Evolutionary conservation across 2,888 invertebrate species (phyloP), one percentile per base, ranked within the genome.

Genomic region (Gonocerus acuteangulatus): DNA sequence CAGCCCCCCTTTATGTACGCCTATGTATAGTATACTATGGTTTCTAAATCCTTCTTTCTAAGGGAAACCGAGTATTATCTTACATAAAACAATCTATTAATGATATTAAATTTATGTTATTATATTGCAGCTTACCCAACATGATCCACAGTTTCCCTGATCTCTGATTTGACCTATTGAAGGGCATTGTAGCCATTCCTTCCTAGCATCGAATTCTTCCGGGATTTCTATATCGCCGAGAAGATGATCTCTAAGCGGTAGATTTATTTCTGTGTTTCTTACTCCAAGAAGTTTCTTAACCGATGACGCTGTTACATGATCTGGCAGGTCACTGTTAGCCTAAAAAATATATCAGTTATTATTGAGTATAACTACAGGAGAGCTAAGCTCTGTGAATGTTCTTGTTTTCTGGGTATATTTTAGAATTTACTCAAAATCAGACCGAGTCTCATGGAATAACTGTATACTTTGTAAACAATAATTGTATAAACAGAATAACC

Each of bases 61-160:
- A n/a, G n/a, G n/a, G n/a, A n/a, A n/a, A n/a, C n/a, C n/a, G n/a
- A n/a, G n/a, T n/a, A n/a, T n/a, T n/a, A n/a, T n/a, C n/a, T n/a
- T n/a, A n/a, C n/a, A n/a, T n/a, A n/a, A n/a, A n/a, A n/a, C n/a
- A n/a, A n/a, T n/a, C n/a, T n/a, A n/a, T n/a, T n/a, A n/a, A n/a
- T n/a, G n/a, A n/a, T n/a, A n/a, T n/a, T n/a, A n/a, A n/a, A n/a
- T n/a, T n/a, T n/a, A n/a, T n/a, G n/a, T n/a, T n/a, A n/a, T n/a
- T n/a, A n/a, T n/a, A n/a, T n/a, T n/a, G n/a, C 32, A 44, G 18
- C 68, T 68, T 71, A 80, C 80, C 82, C 82, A 83, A 73, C 94
- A 95, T 39, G 91, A 92, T 32, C 94, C 94, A 73, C 94, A 95
- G n/a, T 87, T 85, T n/a, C 89, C 89, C 73, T 91, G 90, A 75